These are phyloP conservation scores for Listrodromus nycthemerus DNA, from an alignment of 2,888 invertebrate species.

Conservation along the genomic window DNA sequence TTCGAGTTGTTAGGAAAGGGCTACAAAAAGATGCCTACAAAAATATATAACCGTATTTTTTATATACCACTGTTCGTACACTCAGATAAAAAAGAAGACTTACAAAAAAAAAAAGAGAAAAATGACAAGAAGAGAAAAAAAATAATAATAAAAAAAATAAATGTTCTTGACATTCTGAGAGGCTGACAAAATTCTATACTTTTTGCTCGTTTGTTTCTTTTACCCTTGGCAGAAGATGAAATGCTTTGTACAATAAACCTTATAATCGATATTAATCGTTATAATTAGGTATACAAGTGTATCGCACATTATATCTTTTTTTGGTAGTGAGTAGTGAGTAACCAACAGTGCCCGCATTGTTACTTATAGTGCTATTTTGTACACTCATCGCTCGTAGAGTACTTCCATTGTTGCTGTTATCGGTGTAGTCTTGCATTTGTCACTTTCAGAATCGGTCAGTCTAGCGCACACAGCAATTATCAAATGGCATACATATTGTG, in stretches of 20 bases:
- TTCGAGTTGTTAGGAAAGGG: conserved; percentile 60
- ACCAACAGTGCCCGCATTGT: conserved; percentile 72
- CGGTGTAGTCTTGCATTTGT: conserved; percentile 75
- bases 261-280: conserved; percentile 65
- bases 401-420: conserved; percentile 73
- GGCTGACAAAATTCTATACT: conserved; percentile 52
- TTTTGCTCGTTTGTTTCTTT: conserved; percentile 53
- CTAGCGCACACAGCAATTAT: conserved; percentile 77
- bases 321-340: conserved; percentile 66
- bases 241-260: conserved; percentile 77
- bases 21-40: conserved; percentile 67
- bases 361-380: conserved; percentile 75
- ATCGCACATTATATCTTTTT: conserved; percentile 63
- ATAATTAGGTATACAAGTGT: conserved; percentile 65
- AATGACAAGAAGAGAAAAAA: conserved; percentile 9
- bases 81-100: conserved; percentile 56
- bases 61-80: conserved; percentile 66
- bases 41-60: conserved; percentile 69
- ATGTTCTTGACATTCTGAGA: conserved; percentile 55
- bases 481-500: conserved; percentile 76
- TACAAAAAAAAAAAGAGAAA: conserved; percentile 50
- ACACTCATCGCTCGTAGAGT: conserved; percentile 75
- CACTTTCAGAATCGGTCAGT: conserved; percentile 76
- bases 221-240: conserved; percentile 73
- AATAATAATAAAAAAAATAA: conserved; percentile 22